phyloP scores from a whole-genome alignment of 2,888 invertebrate genomes.

The Rhyacophila evoluta region DNA sequence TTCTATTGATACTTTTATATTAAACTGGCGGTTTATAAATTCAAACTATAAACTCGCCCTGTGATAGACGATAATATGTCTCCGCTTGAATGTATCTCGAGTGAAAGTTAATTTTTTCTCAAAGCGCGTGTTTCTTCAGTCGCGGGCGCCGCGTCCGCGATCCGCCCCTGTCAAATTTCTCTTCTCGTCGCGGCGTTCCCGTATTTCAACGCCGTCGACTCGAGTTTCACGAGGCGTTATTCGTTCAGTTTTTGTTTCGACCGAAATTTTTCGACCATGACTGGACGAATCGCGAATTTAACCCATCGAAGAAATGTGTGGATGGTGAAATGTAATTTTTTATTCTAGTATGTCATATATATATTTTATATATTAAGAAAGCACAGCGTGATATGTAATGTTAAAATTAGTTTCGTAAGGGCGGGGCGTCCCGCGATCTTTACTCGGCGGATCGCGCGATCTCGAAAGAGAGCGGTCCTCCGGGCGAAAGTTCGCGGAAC shows the following conservation, averaged over 20 bases:
- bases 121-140: constrained; percentile 2
- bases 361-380: constrained; percentile 60
- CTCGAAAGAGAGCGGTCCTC: background rate
- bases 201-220: background rate
- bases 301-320: constrained; percentile 47
- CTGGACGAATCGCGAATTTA: constrained; percentile 13
- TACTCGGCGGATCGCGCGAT: background rate
- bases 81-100: constrained; percentile 33
- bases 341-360: constrained; percentile 49
- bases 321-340: constrained; percentile 38
- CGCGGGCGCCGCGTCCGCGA: constrained; percentile 12
- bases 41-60: constrained; percentile 51
- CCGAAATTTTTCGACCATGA: constrained; percentile 24
- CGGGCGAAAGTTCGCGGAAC: background rate
- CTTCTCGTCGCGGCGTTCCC: constrained; percentile 4
- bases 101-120: constrained; percentile 27
- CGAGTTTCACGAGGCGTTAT: background rate
- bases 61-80: constrained; percentile 51
- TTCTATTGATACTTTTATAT: constrained; percentile 58
- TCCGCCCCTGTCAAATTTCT: constrained; percentile 10
- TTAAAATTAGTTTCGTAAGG: constrained; percentile 59
- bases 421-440: constrained; percentile 46
- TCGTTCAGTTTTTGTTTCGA: constrained; percentile 6
- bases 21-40: constrained; percentile 51
- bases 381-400: constrained; percentile 70